phyloP scores from a whole-genome alignment of 2,888 invertebrate genomes.

The Callyntrura sp. region DNA sequence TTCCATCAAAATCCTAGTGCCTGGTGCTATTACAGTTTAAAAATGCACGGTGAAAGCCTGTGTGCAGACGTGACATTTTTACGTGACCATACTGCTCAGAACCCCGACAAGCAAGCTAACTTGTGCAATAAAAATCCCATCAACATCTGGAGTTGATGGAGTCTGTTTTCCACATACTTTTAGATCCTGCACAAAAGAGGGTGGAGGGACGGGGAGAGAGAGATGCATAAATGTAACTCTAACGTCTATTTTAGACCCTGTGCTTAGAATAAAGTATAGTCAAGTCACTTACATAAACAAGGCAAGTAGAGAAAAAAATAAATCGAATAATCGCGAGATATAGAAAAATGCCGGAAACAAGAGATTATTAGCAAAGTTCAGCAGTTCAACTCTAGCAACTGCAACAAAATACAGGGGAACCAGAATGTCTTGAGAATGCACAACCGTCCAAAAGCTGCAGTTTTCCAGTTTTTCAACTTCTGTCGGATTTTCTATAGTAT shows the following conservation, averaged over 20 bases:
- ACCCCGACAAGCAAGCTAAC: not conserved
- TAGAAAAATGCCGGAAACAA: too few relatives aligned
- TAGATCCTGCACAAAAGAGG: too few relatives aligned
- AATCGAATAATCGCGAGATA: too few relatives aligned
- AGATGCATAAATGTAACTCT: conserved; percentile 9
- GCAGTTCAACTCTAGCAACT: too few relatives aligned
- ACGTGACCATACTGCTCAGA: conserved; percentile 46
- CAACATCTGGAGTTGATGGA: conserved; percentile 37
- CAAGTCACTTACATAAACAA: not conserved
- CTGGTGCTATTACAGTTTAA: conserved; percentile 6
- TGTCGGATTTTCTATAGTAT: too few relatives aligned
- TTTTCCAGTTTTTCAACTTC: too few relatives aligned
- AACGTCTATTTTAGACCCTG: not conserved
- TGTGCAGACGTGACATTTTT: conserved; percentile 50
- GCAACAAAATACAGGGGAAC: too few relatives aligned
- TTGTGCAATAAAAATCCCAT: conserved; percentile 46
- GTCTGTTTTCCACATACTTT: conserved; percentile 2
- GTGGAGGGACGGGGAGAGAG: not conserved
- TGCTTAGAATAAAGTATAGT: not conserved
- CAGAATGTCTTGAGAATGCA: too few relatives aligned
- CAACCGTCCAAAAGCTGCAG: too few relatives aligned
- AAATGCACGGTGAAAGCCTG: conserved; percentile 14
- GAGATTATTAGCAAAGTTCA: too few relatives aligned
- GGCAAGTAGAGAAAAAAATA: too few relatives aligned
- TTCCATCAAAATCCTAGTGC: not conserved